A percentile compares a stretch with the other conserved stretches of the same genome.
Conservation (phyloP, 2,113 vertebrate species). For the Tautogolabrus adspersus region DNA sequence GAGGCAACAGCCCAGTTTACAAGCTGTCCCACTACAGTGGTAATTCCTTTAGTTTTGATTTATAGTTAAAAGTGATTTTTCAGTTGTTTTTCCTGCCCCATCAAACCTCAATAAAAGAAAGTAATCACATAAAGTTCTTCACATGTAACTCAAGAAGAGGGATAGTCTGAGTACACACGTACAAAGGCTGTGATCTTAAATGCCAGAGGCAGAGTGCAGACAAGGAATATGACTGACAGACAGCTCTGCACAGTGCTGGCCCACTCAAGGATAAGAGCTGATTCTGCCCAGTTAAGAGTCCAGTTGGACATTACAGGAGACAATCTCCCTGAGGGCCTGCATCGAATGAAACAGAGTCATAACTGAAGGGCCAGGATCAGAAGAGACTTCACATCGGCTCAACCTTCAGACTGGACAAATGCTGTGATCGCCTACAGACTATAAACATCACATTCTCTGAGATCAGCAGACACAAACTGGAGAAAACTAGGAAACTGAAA, state of each 20-base stretch:
- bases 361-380: constrained; percentile 2
- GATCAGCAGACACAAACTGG: not conserved
- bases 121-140: not conserved
- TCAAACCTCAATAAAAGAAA: not conserved
- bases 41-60: not conserved
- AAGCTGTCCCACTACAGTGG: constrained; percentile 8
- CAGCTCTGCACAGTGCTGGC: not conserved
- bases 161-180: not conserved
- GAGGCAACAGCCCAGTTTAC: constrained; percentile 18
- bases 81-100: too few relatives aligned
- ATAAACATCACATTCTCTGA: not conserved
- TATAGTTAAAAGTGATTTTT: too few relatives aligned
- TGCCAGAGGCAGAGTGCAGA: constrained; percentile 16
- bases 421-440: not conserved
- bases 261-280: not conserved
- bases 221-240: not conserved
- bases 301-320: constrained; percentile 31
- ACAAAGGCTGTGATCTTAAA: not conserved
- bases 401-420: constrained; percentile 6
- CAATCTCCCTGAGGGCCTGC: not conserved
- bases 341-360: constrained; percentile 5
- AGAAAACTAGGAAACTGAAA: not conserved
- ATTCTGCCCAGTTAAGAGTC: constrained; percentile 1
- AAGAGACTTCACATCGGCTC: not conserved
- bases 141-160: not conserved